Base-by-base conservation (phyloP, 2,888 invertebrate genomes). In the Biston stratarius region DNA sequence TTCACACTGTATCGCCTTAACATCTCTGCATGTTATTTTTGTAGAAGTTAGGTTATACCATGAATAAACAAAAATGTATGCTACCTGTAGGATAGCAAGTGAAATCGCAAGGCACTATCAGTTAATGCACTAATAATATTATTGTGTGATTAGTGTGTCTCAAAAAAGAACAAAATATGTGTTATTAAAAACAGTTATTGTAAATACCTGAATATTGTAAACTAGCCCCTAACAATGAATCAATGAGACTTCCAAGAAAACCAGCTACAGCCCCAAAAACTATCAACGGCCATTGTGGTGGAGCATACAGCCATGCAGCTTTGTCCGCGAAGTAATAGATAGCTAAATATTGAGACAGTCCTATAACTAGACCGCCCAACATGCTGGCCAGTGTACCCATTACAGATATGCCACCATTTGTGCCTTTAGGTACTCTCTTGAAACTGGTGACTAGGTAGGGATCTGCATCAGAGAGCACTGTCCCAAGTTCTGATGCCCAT, bases 401-500 rank as follows among this genome's bases (percentile, higher is more conserved):
- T 34, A 94, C 74, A 0, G 97, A 96, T n/a, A 98, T 95, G 2
- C 95, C 98, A 38, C 98, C 98, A 89, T 98, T 98, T 33, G 98
- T 98, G 49, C 98, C 98, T 90, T 94, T 95, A 0, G 98, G 98
- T 1, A 98, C 98, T 77, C 89, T 95, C 74, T 95, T 94, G 73
- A 96, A 94, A 15, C 95, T 95, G 10, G 97, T 97, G 40, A 98
- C 96, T 6, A 98, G 94, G 73, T 96, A 92, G 6, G 98, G 98
- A 70, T 97, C 95, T 0, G 94, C 88, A 36, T 87, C 90, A 7
- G 96, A 95, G 24, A 97, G 83, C 0, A 97, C 98, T 42, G 96
- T 95, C 1, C 98, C 98, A 15, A 98, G 86, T 90, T 98, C 98
- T 45, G 98, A 98, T 56, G 98, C 97, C 97, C 97, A 97, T 0